Conservation (phyloP, 37 sponge, comb jelly and placozoan species). For the Haliclona indistincta region DNA sequence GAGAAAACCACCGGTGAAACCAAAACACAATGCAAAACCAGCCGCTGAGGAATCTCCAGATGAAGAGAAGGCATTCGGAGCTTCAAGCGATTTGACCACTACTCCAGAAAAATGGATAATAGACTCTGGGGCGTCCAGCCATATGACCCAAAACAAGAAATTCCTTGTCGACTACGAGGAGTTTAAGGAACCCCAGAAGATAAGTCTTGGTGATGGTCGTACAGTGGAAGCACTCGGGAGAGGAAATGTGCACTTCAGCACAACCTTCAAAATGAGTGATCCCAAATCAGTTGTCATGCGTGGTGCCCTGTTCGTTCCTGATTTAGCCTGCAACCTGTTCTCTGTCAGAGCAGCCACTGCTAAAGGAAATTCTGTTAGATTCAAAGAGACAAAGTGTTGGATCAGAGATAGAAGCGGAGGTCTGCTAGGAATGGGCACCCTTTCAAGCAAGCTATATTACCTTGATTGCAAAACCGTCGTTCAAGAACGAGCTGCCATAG, state of each 20-base stretch:
- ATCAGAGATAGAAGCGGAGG: conserved; percentile 28
- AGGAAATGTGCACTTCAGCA: conserved; percentile 20
- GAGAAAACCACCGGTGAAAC: neutral
- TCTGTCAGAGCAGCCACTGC: conserved; percentile 36
- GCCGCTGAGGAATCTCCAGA: neutral
- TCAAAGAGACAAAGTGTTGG: conserved; percentile 47
- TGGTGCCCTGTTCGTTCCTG: conserved; percentile 30
- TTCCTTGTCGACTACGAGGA: conserved; percentile 1
- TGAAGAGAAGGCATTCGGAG: neutral
- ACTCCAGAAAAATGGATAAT: conserved; percentile 1
- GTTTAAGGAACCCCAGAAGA: conserved; percentile 4
- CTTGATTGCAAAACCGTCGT: neutral
- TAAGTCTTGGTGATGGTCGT: conserved; percentile 27
- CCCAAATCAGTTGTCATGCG: conserved; percentile 11
- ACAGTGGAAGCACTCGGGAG: conserved; percentile 28
- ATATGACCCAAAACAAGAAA: neutral
- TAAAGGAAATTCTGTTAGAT: conserved; percentile 35
- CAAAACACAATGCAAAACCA: conserved; percentile 25
- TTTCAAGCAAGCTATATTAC: conserved; percentile 41
- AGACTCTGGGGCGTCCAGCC: conserved; percentile 21
- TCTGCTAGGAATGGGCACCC: conserved; percentile 39
- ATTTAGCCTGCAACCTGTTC: conserved; percentile 43
- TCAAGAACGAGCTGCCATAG: neutral
- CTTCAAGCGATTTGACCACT: neutral
- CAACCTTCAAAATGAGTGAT: conserved; percentile 17